phyloP scores from a whole-genome alignment of 1,140 invertebrate species.

The Helicoverpa zea region DNA sequence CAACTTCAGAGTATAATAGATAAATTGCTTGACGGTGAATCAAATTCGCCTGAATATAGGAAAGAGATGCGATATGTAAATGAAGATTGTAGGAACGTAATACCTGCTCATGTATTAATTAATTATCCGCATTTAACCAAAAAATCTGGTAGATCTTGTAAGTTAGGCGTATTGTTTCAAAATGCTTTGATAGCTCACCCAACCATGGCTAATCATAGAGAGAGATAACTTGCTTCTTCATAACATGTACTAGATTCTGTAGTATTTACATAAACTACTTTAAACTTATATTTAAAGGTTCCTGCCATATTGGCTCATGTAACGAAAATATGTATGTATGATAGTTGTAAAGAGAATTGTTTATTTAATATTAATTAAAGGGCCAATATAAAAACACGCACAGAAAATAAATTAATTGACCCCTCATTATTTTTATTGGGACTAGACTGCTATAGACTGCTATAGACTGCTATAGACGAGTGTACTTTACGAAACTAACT shows the following conservation, averaged over 20 bases:
- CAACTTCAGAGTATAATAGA: constrained; percentile 54
- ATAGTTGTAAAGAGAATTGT: constrained; percentile 29
- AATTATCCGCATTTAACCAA: constrained; percentile 17
- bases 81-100: background rate
- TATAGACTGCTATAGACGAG: background rate
- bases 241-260: background rate
- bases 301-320: constrained; percentile 29
- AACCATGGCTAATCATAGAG: background rate
- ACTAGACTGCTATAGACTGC: background rate
- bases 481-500: background rate
- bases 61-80: constrained; percentile 17
- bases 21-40: constrained; percentile 70
- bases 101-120: constrained; percentile 12
- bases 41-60: constrained; percentile 65
- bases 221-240: constrained; percentile 16
- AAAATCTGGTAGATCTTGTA: constrained; percentile 33
- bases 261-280: background rate
- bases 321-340: constrained; percentile 40
- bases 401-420: constrained; percentile 12
- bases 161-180: constrained; percentile 13
- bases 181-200: constrained; percentile 9
- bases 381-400: constrained; percentile 28
- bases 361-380: constrained; percentile 9
- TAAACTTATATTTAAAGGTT: constrained; percentile 5
- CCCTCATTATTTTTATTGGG: background rate